A percentile compares a stretch with the other conserved stretches of the same genome.
Evolutionary conservation across 1,140 invertebrate species (phyloP).

Genomic region (Glomeris maerens): DNA sequence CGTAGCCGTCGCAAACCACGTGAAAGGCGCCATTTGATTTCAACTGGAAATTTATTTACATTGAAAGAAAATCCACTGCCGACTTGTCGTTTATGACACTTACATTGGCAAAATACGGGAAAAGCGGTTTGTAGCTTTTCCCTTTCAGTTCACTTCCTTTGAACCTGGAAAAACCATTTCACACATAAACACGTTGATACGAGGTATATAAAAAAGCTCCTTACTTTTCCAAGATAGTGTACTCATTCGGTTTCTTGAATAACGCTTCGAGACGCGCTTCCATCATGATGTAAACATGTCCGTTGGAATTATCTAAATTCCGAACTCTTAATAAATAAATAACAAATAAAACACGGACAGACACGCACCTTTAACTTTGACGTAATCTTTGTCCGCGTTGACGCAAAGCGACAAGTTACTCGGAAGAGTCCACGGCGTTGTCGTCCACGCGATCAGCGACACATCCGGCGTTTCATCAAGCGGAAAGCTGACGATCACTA

Average conservation of each 20-base stretch:
- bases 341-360: slow-evolving; percentile 7
- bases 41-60: slow-evolving; percentile 24
- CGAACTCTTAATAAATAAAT: slow-evolving; percentile 7
- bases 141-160: slow-evolving; percentile 67
- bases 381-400: slow-evolving; percentile 75
- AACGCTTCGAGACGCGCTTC: slow-evolving; percentile 66
- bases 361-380: slow-evolving; percentile 48
- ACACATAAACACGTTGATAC: slow-evolving; percentile 8
- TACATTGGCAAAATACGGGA: slow-evolving; percentile 65
- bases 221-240: slow-evolving; percentile 52
- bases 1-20: slow-evolving; percentile 79
- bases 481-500: slow-evolving; percentile 74
- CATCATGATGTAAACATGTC: slow-evolving; percentile 69
- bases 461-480: slow-evolving; percentile 53
- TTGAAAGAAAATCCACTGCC: neutral
- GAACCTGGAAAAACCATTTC: slow-evolving; percentile 37
- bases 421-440: slow-evolving; percentile 97
- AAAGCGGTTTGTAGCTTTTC: slow-evolving; percentile 73
- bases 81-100: slow-evolving; percentile 16
- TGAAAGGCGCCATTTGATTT: slow-evolving; percentile 59
- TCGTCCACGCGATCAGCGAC: slow-evolving; percentile 87
- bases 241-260: slow-evolving; percentile 64
- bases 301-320: slow-evolving; percentile 44
- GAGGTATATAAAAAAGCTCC: slow-evolving; percentile 10
- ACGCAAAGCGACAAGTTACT: slow-evolving; percentile 93